Conservation (phyloP, 2,888 invertebrate genomes). For the Taenaris catops region DNA sequence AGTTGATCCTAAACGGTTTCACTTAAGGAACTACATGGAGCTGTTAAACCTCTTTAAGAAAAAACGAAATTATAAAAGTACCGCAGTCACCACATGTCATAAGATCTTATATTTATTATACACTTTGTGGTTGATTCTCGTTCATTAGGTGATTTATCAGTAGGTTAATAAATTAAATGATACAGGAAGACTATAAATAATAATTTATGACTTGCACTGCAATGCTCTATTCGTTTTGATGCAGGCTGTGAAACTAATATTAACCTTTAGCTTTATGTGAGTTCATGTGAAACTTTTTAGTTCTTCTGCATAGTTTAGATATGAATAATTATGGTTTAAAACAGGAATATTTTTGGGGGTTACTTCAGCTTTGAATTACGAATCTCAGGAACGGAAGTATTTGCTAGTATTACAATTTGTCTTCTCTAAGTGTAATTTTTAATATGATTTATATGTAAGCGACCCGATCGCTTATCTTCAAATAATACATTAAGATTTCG, state of each 20-base stretch:
- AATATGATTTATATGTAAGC: no score
- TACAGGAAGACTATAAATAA: slow-evolving; percentile 47
- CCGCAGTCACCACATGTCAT: slow-evolving; percentile 51
- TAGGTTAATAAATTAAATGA: slow-evolving; percentile 60
- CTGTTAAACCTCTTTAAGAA: slow-evolving; percentile 39
- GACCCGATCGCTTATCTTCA: slow-evolving; percentile 8
- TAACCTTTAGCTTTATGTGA: no score
- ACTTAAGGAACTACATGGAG: slow-evolving; percentile 47
- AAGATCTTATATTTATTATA: slow-evolving; percentile 59
- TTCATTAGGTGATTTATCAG: slow-evolving; percentile 66
- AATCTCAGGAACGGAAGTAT: no score
- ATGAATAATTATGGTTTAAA: no score
- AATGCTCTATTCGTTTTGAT: no score
- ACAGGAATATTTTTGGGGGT: no score
- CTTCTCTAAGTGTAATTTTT: no score
- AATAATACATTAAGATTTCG: slow-evolving; percentile 4
- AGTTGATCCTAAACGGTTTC: slow-evolving; percentile 60
- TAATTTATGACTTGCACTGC: slow-evolving; percentile 32
- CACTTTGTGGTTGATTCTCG: slow-evolving; percentile 63
- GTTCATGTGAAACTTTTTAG: no score
- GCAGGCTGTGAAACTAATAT: no score
- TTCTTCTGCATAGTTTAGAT: no score
- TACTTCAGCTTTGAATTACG: no score
- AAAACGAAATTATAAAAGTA: slow-evolving; percentile 46
- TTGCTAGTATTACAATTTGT: no score